A percentile compares a stretch with the other conserved stretches of the same genome.
phyloP scores from a whole-genome alignment of 2,113 vertebrate species.

The Fukomys damarensis region DNA sequence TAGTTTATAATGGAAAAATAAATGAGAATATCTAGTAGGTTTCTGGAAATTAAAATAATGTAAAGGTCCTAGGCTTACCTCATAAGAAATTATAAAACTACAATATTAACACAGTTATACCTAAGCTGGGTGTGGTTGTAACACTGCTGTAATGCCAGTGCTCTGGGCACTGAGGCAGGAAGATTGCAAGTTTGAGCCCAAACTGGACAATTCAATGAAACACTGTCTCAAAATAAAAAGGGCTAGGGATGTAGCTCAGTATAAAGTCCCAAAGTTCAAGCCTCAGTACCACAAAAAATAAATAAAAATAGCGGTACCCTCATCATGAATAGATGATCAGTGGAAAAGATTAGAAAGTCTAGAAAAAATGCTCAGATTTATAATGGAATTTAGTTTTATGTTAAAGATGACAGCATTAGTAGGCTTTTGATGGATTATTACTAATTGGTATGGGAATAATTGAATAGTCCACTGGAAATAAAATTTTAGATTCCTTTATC shows the following conservation, averaged over 20 bases:
- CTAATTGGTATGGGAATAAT: not conserved
- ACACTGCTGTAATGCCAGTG: not conserved
- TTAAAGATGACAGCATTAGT: not conserved
- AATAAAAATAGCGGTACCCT: not conserved
- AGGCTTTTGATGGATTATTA: not conserved
- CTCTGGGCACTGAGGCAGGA: not conserved
- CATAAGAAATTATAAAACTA: not conserved
- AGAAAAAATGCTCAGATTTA: not conserved
- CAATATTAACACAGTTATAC: not conserved
- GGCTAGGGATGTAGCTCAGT: not conserved
- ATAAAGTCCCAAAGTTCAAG: not conserved
- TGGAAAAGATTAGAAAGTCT: not conserved
- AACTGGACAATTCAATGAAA: not conserved
- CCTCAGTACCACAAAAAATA: not conserved
- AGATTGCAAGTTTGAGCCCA: not conserved
- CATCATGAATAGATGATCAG: not conserved
- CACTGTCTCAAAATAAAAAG: not conserved
- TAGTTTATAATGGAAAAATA: conserved; percentile 28
- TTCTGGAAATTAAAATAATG: not conserved
- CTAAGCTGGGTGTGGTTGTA: not conserved
- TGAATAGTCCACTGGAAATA: not conserved
- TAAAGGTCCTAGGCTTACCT: not conserved
- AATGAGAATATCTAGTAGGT: not conserved
- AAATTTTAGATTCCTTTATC: not conserved
- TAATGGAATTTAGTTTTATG: not conserved